A percentile compares a stretch with the other conserved stretches of the same genome.
Conservation (phyloP, 2,113 vertebrate species). For the Pangasianodon hypophthalmus region DNA sequence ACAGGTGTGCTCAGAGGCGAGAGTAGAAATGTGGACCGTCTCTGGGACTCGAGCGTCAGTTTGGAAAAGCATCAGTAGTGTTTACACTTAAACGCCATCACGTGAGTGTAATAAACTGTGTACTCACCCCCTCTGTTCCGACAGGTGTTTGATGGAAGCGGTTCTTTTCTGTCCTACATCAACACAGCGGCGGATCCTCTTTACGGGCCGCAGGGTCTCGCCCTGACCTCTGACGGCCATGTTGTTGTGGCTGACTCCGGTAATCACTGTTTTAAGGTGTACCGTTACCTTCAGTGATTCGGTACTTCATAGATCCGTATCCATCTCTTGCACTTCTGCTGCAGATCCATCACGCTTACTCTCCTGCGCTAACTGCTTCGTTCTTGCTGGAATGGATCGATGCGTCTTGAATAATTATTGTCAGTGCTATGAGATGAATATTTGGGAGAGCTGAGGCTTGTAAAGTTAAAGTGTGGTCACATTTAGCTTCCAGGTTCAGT, state of each 20-base stretch:
- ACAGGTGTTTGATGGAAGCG: slow-evolving; percentile 94
- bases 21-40: not conserved
- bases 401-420: not conserved
- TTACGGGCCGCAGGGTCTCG: slow-evolving; percentile 93
- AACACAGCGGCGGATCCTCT: slow-evolving; percentile 96
- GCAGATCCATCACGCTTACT: slow-evolving; percentile 4
- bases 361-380: not conserved
- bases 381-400: not conserved
- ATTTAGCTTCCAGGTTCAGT: not conserved
- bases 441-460: slow-evolving; percentile 24
- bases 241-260: slow-evolving; percentile 98
- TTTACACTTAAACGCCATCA: too few species aligned
- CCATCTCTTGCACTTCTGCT: slow-evolving; percentile 33
- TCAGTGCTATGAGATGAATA: not conserved
- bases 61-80: not conserved
- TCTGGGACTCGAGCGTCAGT: not conserved
- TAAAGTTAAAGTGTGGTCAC: slow-evolving; percentile 20
- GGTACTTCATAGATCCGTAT: not conserved
- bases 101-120: not conserved
- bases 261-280: slow-evolving; percentile 98
- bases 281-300: slow-evolving; percentile 92
- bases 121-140: not conserved
- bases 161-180: slow-evolving; percentile 96
- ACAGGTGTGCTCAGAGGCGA: not conserved
- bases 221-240: slow-evolving; percentile 92